These are phyloP conservation scores for Okamejei kenojei DNA, from an alignment of 2,797 vertebrate species.

Conservation along the genomic window DNA sequence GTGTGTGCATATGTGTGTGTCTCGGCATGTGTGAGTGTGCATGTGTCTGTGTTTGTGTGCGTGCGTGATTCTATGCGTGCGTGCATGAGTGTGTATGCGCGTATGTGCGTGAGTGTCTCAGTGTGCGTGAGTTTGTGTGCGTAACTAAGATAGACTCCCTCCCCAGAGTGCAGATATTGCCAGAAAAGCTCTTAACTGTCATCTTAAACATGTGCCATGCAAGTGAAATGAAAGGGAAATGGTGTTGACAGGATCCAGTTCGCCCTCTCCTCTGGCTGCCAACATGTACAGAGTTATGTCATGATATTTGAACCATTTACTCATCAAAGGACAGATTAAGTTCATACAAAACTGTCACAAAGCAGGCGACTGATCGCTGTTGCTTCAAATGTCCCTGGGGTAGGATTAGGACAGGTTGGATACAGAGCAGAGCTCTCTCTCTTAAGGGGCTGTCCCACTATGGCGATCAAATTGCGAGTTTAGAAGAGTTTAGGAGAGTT, in stretches of 20 bases:
- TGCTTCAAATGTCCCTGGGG: too few species aligned
- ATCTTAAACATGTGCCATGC: neutral
- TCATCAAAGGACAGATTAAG: neutral
- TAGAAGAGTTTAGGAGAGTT: too few species aligned
- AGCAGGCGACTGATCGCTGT: neutral
- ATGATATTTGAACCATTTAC: neutral
- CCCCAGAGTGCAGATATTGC: too few species aligned
- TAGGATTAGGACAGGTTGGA: neutral
- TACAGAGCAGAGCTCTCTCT: neutral
- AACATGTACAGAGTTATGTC: neutral
- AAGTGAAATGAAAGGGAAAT: neutral
- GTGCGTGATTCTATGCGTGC: too few species aligned
- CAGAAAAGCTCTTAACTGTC: neutral
- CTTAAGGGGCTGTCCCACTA: too few species aligned
- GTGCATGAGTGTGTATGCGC: too few species aligned
- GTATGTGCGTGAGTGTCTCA: too few species aligned
- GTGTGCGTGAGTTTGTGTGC: too few species aligned
- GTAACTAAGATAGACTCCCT: too few species aligned
- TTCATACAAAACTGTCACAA: neutral
- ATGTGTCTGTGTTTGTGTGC: too few species aligned
- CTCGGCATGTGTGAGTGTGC: too few species aligned
- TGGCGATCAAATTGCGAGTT: too few species aligned
- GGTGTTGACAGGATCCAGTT: neutral
- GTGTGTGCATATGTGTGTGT: neutral
- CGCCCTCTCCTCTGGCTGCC: neutral